A percentile compares a stretch with the other conserved stretches of the same genome.
These are phyloP conservation scores for Glareola pratincola DNA, from an alignment of 2,113 vertebrate genomes.

Conservation along the genomic window DNA sequence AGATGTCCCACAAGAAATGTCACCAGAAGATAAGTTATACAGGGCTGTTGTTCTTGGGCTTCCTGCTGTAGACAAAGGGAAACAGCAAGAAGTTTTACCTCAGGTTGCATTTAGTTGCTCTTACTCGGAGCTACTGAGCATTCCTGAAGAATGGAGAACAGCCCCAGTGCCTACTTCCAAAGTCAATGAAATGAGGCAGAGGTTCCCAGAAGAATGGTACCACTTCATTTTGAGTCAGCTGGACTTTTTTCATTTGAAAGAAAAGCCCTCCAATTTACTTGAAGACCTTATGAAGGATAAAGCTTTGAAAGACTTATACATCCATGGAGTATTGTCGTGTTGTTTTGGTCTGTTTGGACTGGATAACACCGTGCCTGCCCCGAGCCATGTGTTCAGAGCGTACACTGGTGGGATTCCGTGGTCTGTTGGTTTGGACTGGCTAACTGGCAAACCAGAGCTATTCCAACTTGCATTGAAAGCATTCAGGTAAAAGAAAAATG, in stretches of 20 bases:
- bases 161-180: constrained; percentile 77
- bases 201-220: constrained; percentile 95
- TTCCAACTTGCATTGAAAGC: constrained; percentile 89
- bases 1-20: constrained; percentile 73
- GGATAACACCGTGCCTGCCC: constrained; percentile 81
- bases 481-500: constrained; percentile 91
- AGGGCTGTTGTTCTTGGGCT: constrained; percentile 74
- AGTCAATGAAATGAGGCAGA: constrained; percentile 80
- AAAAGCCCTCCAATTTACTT: constrained; percentile 77
- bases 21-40: constrained; percentile 76
- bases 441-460: constrained; percentile 86
- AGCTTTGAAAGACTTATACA: constrained; percentile 83
- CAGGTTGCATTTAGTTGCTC: constrained; percentile 83
- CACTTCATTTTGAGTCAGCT: constrained; percentile 83
- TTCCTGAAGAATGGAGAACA: constrained; percentile 87
- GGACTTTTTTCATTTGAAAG: constrained; percentile 78
- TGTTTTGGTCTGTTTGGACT: constrained; percentile 84
- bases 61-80: constrained; percentile 74
- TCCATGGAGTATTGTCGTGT: constrained; percentile 86
- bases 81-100: constrained; percentile 49
- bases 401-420: constrained; percentile 90
- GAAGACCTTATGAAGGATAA: constrained; percentile 85
- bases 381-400: constrained; percentile 86
- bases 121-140: constrained; percentile 82
- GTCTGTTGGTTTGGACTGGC: constrained; percentile 90